Evolutionary conservation across 2,797 vertebrate genomes (phyloP).

Genomic region (Liparis tanakae): DNA sequence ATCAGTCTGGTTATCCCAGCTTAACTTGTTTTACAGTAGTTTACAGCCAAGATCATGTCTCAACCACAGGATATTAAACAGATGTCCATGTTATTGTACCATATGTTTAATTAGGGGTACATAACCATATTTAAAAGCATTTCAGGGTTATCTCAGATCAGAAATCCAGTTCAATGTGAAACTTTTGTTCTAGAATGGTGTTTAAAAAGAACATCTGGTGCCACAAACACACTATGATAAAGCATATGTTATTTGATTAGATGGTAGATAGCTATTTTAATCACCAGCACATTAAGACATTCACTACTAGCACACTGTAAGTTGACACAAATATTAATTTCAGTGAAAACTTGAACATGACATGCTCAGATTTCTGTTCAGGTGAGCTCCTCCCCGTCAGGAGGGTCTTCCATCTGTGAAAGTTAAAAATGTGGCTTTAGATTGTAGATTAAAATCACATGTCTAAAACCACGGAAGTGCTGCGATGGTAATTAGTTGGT

Average conservation of each 20-base stretch:
- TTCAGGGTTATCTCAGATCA: not conserved
- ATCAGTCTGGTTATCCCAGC: not conserved
- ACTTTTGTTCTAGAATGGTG: not conserved
- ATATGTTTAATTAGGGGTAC: slow-evolving; percentile 11
- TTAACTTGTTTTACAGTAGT: not conserved
- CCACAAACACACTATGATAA: slow-evolving; percentile 3
- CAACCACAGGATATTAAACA: not conserved
- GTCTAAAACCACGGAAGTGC: not conserved
- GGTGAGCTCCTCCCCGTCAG: slow-evolving; percentile 20
- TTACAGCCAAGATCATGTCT: not conserved
- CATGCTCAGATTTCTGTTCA: slow-evolving; percentile 66
- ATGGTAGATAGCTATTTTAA: not conserved
- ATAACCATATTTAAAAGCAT: not conserved
- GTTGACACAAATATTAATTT: not conserved
- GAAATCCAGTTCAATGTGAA: not conserved
- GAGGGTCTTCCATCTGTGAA: slow-evolving; percentile 56
- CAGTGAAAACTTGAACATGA: not conserved
- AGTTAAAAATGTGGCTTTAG: slow-evolving; percentile 3
- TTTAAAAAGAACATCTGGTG: not conserved
- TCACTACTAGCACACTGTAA: not conserved
- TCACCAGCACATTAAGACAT: not conserved
- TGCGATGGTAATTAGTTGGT: slow-evolving; percentile 15
- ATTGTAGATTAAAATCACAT: slow-evolving; percentile 4
- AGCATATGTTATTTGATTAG: not conserved
- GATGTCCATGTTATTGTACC: not conserved